Base-by-base conservation (phyloP, 2,888 invertebrate genomes). In the Eupelmus urozonus region DNA sequence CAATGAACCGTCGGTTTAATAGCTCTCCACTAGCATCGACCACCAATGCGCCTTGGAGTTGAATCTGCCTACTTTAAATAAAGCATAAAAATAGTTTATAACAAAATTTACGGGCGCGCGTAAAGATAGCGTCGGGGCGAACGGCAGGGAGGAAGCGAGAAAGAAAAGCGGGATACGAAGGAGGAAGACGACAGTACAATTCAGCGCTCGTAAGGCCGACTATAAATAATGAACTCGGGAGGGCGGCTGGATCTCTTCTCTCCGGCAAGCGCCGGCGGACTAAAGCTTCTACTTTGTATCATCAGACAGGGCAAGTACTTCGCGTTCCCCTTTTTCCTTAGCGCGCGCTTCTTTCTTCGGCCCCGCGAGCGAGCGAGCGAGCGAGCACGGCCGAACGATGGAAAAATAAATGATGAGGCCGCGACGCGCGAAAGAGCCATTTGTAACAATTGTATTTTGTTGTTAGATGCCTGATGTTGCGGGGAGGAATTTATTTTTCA, bases 141-240 rank as follows among this genome's bases (percentile, higher is more conserved):
- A 3, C n/a, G 27, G 25, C 7, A 27, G 45, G 18, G 27, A 49
- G 20, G 20, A 18, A 23, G 18, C 18, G 40, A 40, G 55, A 45
- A 9, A 1, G 45, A 42, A 76, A 45, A 13, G 74, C 60, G 59
- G 27, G 27, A 27, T 18, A 57, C 16, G 16, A 57, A 34, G 57
- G 73, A 66, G 1, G 71, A 67, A 74, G 57, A 69, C 62, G 78
- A 80, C 73, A 75, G 81, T 81, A 78, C 81, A 80, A 82, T 82
- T 83, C 82, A 70, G 76, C 80, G 82, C 81, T 78, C 74, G 83
- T 82, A 82, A 83, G 82, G 81, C 77, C 80, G 82, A 83, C 83
- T 79, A 85, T 87, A 86, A 87, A 86, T 87, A 87, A 87, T 87
- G 85, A 86, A 84, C 80, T 82, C 78, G 51, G 49, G 70, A 23